Evolutionary conservation across 2,797 vertebrate genomes (phyloP).

Genomic region (Lutjanus campechanus): DNA sequence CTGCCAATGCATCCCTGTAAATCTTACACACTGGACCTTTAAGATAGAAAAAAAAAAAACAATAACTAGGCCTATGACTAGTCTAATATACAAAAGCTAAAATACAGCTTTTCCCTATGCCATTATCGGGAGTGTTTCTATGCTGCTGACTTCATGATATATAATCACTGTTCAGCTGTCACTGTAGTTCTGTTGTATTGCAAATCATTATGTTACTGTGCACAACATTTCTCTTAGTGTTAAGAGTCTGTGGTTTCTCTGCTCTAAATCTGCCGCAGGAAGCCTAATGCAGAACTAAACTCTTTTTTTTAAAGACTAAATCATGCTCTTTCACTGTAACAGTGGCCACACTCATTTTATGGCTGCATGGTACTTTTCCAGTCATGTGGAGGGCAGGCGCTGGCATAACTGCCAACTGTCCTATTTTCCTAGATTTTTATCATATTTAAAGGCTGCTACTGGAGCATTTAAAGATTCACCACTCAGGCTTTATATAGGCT

Average conservation of each 20-base stretch:
- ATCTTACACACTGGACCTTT: too few relatives aligned
- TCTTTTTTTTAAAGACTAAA: not conserved
- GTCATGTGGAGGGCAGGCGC: not conserved
- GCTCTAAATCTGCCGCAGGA: slow-evolving; percentile 8
- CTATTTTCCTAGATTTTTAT: not conserved
- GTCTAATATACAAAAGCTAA: not conserved
- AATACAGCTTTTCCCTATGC: not conserved
- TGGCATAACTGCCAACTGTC: not conserved
- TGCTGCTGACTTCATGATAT: not conserved
- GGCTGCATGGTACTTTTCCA: not conserved
- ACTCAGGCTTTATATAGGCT: not conserved
- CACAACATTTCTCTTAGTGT: slow-evolving; percentile 7
- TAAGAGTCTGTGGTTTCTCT: not conserved
- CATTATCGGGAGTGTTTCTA: not conserved
- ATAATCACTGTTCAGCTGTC: not conserved
- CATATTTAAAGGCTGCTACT: not conserved
- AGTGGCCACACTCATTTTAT: not conserved
- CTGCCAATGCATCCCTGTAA: too few relatives aligned
- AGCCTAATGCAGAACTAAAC: not conserved
- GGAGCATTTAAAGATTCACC: not conserved
- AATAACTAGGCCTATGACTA: not conserved
- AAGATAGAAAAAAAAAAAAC: too few relatives aligned
- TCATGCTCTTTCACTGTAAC: slow-evolving; percentile 1
- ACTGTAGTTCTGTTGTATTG: slow-evolving; percentile 19
- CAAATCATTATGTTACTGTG: slow-evolving; percentile 11